phyloP scores from a whole-genome alignment of 2,888 invertebrate species.

The Lithophane ornitopus region DNA sequence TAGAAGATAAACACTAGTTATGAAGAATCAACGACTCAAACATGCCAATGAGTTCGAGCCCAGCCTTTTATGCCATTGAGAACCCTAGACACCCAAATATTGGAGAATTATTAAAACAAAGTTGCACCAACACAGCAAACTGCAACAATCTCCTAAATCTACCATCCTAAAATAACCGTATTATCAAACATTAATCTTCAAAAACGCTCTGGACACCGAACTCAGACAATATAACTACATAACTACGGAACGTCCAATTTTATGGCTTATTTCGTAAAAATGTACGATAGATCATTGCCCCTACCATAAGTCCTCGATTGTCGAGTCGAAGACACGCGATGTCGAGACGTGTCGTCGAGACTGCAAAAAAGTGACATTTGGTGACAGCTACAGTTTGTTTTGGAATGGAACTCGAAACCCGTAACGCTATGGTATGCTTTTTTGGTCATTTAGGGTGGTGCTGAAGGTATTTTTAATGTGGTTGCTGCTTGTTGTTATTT shows the following conservation, averaged over 20 bases:
- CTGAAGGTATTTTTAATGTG: slow-evolving; percentile 7
- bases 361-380: slow-evolving; percentile 68
- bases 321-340: slow-evolving; percentile 73
- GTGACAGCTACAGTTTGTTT: slow-evolving; percentile 60
- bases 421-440: slow-evolving; percentile 45
- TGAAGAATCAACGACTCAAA: neutral
- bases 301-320: slow-evolving; percentile 74
- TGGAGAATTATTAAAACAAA: neutral
- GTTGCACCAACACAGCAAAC: neutral
- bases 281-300: slow-evolving; percentile 83
- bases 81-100: neutral
- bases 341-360: slow-evolving; percentile 59
- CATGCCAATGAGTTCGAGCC: neutral
- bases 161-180: slow-evolving; percentile 25
- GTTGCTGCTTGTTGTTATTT: neutral
- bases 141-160: slow-evolving; percentile 10
- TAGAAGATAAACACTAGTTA: slow-evolving; percentile 17
- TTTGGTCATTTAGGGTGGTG: slow-evolving; percentile 30
- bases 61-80: neutral
- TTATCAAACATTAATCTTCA: slow-evolving; percentile 61
- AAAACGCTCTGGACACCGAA: slow-evolving; percentile 52
- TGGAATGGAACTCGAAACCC: slow-evolving; percentile 50
- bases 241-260: slow-evolving; percentile 81
- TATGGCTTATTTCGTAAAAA: slow-evolving; percentile 87
- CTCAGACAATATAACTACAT: slow-evolving; percentile 74